Base-by-base conservation (phyloP, 2,113 vertebrate genomes). In the Jaculus jaculus region DNA sequence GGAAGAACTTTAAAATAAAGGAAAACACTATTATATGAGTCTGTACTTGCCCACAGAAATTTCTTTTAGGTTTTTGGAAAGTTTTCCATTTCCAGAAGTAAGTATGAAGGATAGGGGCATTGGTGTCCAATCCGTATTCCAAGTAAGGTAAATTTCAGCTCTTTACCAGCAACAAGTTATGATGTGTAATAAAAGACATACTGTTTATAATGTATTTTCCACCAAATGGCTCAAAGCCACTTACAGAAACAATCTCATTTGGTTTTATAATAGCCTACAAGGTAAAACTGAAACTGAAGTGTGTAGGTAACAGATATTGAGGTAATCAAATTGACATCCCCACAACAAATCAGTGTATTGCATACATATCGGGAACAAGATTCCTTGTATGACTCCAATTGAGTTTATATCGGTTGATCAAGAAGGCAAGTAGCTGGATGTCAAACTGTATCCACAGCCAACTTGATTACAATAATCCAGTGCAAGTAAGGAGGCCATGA, bases 191-290 rank as follows among this genome's bases (percentile, higher is more conserved):
- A 68, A 93, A 93, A 87, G 88, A 83, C 61, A 73, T 8, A 30
- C 9, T 23, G 87, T 95, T 91, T 85, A 87, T 79, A 82, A 87
- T 21, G 47, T 17, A 61, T 78, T 86, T 92, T 51, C 82, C 34
- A 89, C 63, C 63, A 60, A 92, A 93, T 24, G 77, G 28, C 58
- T 80, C 39, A 91, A 84, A 89, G 63, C 5, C 30, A 16, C 75
- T 92, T 71, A 78, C 30, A 92, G 85, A 87, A 72, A 84, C 91
- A 72, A 97, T 93, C 77, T 95, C 94, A 96, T 86, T 73, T 94
- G 80, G 66, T 65, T 87, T 94, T 63, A 18, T 65, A 95, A 87
- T 66, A 84, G 61, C 84, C 54, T 80, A 66, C 15, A 87, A 86
- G 93, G 85, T 83, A 96, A 92, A 34, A 65, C 63, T n/a, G 61